Base-by-base conservation (phyloP, 2,888 invertebrate genomes). In the Terebella lapidaria region DNA sequence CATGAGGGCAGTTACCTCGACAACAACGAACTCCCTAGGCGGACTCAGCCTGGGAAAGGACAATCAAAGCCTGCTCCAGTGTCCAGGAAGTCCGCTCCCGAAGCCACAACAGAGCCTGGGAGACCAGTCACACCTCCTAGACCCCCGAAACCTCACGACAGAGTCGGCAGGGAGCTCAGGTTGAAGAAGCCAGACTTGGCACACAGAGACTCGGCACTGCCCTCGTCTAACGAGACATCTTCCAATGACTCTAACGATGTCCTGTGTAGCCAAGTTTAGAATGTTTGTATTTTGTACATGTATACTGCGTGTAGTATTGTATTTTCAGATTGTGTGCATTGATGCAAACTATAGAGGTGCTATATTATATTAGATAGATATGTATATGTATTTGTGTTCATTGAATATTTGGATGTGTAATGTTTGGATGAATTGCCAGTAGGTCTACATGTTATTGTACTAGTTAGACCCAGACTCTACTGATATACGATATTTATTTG, bases 131-230 rank as follows among this genome's bases (percentile, higher is more conserved):
- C 47, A 4, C 58, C 56, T 30, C 15, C 52, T 2, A 35, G 30
- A 15, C 60, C 49, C 10, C 30, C 49, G 35, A 26, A 27, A 28
- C n/a, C 10, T 15, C 4, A 1, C 45, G 22, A 3, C 22, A n/a
- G 35, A 4, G 20, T 25, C 20, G 15, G 5, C 54, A 24, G 53
- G 1, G 5, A n/a, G 5, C 3, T 25, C 18, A 53, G 28, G 45
- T 22, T 58, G 30, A 51, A 27, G 18, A 73, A 73, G 62, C 66
- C 65, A 2, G 74, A 74, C 20, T 71, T 72, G 27, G 69, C 70
- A 20, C 60, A 78, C 61, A 66, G 88, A 27, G 88, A 88, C 72
- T 87, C 88, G 3, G 87, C 87, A 2, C 85, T 88, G 84, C 85
- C 86, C 60, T 87, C 87, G 57, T 78, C 78, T 51, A 77, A 72